Evolutionary conservation across 2,888 invertebrate genomes (phyloP).

Genomic region (Rhyacophila evoluta): DNA sequence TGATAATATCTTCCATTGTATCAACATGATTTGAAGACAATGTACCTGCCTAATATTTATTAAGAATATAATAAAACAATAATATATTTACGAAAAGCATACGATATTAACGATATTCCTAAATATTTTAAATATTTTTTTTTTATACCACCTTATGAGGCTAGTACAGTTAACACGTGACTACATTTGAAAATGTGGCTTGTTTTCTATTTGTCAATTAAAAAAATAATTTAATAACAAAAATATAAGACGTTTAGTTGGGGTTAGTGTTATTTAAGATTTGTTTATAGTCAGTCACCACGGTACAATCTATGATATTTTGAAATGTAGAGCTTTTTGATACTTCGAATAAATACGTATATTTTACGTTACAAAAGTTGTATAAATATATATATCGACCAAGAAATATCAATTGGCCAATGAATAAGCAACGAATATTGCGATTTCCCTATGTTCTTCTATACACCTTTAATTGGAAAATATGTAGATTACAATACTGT

Average conservation of each 20-base stretch:
- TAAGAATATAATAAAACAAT: too few species aligned
- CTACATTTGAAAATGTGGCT: background rate
- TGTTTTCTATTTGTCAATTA: constrained; percentile 37
- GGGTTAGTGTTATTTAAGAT: background rate
- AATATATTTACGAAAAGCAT: too few species aligned
- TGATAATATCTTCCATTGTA: too few species aligned
- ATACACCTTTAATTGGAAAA: constrained; percentile 63
- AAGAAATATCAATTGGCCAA: constrained; percentile 42
- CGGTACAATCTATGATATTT: constrained; percentile 40
- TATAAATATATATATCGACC: constrained; percentile 36
- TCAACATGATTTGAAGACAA: too few species aligned
- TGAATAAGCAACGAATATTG: constrained; percentile 64
- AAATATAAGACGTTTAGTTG: background rate
- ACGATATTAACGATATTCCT: too few species aligned
- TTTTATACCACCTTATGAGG: background rate
- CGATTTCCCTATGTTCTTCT: constrained; percentile 70
- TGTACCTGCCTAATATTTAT: too few species aligned
- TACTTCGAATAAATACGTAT: constrained; percentile 51
- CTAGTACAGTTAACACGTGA: background rate
- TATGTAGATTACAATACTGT: constrained; percentile 1
- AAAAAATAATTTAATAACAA: constrained; percentile 20
- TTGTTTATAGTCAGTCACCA: constrained; percentile 27
- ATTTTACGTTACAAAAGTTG: constrained; percentile 23
- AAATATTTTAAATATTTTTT: too few species aligned
- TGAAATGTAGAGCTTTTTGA: constrained; percentile 53